phyloP scores from a whole-genome alignment of 1,140 invertebrate species.

The Pseudoatta argentina region DNA sequence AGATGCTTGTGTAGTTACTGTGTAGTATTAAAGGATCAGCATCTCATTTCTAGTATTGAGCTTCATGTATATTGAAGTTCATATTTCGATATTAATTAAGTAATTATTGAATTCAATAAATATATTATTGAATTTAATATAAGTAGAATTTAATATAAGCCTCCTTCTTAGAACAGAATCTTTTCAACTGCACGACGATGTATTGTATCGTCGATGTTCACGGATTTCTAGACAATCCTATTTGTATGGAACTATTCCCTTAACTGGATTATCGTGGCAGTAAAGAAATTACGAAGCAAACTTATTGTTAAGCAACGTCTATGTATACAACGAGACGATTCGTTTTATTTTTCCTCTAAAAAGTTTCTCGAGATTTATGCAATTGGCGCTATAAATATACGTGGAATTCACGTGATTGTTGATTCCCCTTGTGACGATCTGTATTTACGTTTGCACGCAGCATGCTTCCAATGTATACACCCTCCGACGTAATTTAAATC shows the following conservation, averaged over 20 bases:
- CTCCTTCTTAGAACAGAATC: neutral
- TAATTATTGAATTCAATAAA: neutral
- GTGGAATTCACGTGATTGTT: neutral
- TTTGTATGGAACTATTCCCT: conserved; percentile 44
- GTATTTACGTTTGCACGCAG: neutral
- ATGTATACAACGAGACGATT: neutral
- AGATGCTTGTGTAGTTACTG: neutral
- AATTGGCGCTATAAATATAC: neutral
- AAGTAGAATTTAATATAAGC: conserved; percentile 6
- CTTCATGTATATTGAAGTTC: neutral
- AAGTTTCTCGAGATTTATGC: neutral
- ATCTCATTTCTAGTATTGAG: neutral
- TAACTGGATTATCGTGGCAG: conserved; percentile 50
- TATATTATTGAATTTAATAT: neutral
- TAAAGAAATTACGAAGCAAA: conserved; percentile 36
- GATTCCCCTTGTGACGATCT: conserved; percentile 1
- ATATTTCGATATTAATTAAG: neutral
- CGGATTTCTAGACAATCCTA: conserved; percentile 45
- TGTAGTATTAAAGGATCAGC: neutral
- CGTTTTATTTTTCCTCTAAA: neutral
- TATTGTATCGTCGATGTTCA: neutral
- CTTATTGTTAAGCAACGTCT: conserved; percentile 29
- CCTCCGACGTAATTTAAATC: conserved; percentile 11
- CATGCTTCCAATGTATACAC: neutral
- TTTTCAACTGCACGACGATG: neutral